Percentiles rank a stretch among this genome's conserved stretches.
Evolutionary conservation across 2,888 invertebrate genomes (phyloP).

Genomic region (Euplexia lucipara): DNA sequence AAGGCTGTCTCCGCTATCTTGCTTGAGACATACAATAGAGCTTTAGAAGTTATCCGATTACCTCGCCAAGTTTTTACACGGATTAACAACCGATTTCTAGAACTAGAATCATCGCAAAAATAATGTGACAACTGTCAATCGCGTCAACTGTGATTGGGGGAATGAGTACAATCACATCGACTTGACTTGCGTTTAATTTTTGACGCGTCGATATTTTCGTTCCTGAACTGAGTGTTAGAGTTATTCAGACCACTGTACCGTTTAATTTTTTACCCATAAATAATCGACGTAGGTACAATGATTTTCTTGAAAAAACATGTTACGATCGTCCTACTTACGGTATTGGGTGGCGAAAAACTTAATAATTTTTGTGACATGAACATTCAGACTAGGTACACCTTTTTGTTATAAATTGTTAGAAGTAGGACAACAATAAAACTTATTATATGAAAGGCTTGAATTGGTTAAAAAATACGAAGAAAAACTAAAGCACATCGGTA

Average conservation of each 20-base stretch:
- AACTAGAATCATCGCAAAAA: no score
- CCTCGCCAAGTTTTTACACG: slow-evolving; percentile 32
- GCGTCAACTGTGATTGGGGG: no score
- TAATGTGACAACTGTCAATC: no score
- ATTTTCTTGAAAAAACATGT: slow-evolving; percentile 38
- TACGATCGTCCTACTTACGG: slow-evolving; percentile 30
- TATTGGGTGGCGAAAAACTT: slow-evolving; percentile 30
- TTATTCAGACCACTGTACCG: slow-evolving; percentile 36
- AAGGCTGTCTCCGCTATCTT: neutral
- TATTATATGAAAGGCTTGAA: slow-evolving; percentile 3
- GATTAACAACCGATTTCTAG: slow-evolving; percentile 9
- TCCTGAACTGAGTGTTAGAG: no score
- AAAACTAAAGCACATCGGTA: slow-evolving; percentile 26
- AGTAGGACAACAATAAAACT: slow-evolving; percentile 24
- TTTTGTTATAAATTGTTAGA: slow-evolving; percentile 34
- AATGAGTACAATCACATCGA: no score
- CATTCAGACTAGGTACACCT: slow-evolving; percentile 20
- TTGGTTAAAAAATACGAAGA: slow-evolving; percentile 12
- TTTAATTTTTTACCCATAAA: slow-evolving; percentile 39
- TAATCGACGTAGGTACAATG: slow-evolving; percentile 22
- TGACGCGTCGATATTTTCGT: no score
- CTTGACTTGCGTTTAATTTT: no score
- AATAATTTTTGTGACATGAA: slow-evolving; percentile 33
- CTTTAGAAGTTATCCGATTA: slow-evolving; percentile 26
- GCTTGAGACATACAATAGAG: neutral